Evolutionary conservation across 2,888 invertebrate species (phyloP).

Genomic region (Caenorhabditis sp.): DNA sequence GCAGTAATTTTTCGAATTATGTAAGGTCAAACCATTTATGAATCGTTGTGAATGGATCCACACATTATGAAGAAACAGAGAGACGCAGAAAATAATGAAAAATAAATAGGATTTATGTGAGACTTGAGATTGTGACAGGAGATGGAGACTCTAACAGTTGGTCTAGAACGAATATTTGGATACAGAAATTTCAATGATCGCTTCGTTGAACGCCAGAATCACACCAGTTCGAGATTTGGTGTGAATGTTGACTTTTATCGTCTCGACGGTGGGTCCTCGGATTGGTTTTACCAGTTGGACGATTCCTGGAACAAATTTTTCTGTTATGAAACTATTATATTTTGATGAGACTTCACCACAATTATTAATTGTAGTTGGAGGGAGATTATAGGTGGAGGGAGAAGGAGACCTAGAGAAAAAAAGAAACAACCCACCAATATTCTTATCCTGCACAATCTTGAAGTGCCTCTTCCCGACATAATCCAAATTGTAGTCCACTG

Average conservation of each 20-base stretch:
- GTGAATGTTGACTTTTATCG: conserved; percentile 83
- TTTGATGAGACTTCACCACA: not conserved
- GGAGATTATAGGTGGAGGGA: too few species aligned
- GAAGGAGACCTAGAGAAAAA: too few species aligned
- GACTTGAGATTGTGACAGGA: not conserved
- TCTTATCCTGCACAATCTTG: conserved; percentile 83
- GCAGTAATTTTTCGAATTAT: too few species aligned
- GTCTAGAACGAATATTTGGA: conserved; percentile 81
- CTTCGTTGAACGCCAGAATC: conserved; percentile 84
- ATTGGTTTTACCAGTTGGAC: conserved; percentile 77
- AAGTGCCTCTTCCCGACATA: conserved; percentile 83
- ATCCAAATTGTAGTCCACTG: conserved; percentile 83
- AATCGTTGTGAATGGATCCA: not conserved
- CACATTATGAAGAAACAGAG: not conserved
- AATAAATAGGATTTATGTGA: conserved; percentile 34
- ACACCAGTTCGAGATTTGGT: conserved; percentile 83
- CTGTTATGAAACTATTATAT: not conserved
- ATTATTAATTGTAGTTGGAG: too few species aligned
- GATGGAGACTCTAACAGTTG: not conserved
- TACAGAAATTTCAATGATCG: conserved; percentile 83
- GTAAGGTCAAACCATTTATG: too few species aligned
- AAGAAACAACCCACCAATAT: conserved; percentile 80
- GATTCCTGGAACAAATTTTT: conserved; percentile 74
- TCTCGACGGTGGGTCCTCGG: conserved; percentile 70
- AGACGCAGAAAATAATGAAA: not conserved